phyloP scores from a whole-genome alignment of 1,140 invertebrate genomes.

The Drosophila cardini region DNA sequence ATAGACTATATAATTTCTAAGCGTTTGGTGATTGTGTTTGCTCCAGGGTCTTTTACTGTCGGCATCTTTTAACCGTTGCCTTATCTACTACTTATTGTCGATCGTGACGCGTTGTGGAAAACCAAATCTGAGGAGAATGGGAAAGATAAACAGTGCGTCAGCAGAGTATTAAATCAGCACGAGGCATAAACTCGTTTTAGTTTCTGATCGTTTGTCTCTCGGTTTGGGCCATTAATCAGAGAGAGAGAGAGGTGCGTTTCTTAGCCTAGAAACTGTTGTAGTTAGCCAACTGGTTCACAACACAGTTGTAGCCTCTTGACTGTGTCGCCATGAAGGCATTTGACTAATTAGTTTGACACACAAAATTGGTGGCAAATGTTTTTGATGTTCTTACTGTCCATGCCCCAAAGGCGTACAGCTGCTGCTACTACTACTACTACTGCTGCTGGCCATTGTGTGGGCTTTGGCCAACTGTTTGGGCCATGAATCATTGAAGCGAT shows the following conservation, averaged over 20 bases:
- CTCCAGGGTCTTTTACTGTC: not conserved
- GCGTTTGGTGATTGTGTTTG: too few species aligned
- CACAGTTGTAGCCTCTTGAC: conserved; percentile 40
- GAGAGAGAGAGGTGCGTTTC: conserved; percentile 52
- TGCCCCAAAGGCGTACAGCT: conserved; percentile 21
- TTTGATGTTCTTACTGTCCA: conserved; percentile 18
- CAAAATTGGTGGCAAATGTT: conserved; percentile 38
- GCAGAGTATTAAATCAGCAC: conserved; percentile 33
- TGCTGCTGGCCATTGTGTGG: conserved; percentile 32
- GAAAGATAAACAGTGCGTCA: conserved; percentile 61
- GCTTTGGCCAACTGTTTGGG: conserved; percentile 35
- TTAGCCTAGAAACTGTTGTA: conserved; percentile 28
- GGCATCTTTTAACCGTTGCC: too few species aligned
- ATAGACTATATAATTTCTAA: too few species aligned
- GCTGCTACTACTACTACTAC: conserved; percentile 22
- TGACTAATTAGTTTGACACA: conserved; percentile 52
- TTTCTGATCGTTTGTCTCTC: conserved; percentile 29
- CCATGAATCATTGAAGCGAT: conserved; percentile 72
- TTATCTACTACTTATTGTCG: not conserved
- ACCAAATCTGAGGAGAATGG: conserved; percentile 48
- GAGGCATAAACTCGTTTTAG: conserved; percentile 48
- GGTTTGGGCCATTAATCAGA: conserved; percentile 57
- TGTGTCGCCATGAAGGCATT: conserved; percentile 19
- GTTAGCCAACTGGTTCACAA: conserved; percentile 51
- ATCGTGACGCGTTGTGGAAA: conserved; percentile 69